Percentiles rank a stretch among this genome's conserved stretches.
phyloP scores from a whole-genome alignment of 1,140 invertebrate genomes.

The Trissolcus basalis region DNA sequence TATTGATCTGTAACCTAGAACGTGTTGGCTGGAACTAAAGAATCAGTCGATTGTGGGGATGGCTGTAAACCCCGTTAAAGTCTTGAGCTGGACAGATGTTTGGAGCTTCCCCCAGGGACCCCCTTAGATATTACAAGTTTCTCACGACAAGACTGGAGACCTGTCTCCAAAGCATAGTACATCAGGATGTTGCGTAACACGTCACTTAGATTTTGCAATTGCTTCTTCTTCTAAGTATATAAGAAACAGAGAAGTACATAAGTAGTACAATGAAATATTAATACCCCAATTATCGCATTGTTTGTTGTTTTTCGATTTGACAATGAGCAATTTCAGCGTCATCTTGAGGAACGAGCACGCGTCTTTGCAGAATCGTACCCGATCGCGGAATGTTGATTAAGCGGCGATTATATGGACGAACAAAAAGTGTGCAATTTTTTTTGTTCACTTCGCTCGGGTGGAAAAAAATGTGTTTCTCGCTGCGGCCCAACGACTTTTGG shows the following conservation, averaged over 20 bases:
- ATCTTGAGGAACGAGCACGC: neutral
- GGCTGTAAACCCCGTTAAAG: constrained; percentile 39
- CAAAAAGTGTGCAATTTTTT: constrained; percentile 23
- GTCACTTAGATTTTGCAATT: constrained; percentile 29
- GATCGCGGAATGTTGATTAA: constrained; percentile 11
- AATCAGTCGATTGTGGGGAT: constrained; percentile 36
- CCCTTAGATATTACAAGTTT: constrained; percentile 32
- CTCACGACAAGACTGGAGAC: constrained; percentile 46
- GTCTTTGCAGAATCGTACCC: constrained; percentile 14
- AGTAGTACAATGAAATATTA: constrained; percentile 27
- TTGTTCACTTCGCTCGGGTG: constrained; percentile 11
- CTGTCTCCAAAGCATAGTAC: constrained; percentile 37
- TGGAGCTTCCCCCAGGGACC: constrained; percentile 41
- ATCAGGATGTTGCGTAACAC: constrained; percentile 37
- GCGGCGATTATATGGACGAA: constrained; percentile 8
- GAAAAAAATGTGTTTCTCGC: constrained; percentile 56
- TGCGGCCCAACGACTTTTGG: constrained; percentile 61
- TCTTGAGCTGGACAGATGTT: constrained; percentile 59
- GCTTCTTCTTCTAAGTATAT: neutral
- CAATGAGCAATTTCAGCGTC: constrained; percentile 11
- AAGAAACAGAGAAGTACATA: neutral
- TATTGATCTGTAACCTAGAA: constrained; percentile 27
- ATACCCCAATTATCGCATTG: constrained; percentile 3
- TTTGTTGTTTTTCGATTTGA: constrained; percentile 6
- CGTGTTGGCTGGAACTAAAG: constrained; percentile 6